Conservation (phyloP, 2,113 vertebrate species). For the Hipposideros armiger region DNA sequence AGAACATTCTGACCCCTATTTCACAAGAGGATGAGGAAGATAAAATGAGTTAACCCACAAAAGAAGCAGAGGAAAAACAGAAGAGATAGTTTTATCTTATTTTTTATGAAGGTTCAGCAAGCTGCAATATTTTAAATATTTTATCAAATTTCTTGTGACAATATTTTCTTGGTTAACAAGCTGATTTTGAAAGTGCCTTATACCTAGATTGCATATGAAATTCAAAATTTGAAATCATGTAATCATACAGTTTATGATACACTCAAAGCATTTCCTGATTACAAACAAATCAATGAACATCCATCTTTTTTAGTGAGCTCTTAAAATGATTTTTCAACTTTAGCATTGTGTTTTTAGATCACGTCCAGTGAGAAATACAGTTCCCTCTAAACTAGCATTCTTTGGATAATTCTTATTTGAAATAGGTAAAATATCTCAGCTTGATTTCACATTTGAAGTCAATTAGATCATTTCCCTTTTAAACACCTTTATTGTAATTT, state of each 20-base stretch:
- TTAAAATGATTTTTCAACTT: neutral
- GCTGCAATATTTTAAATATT: neutral
- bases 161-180: neutral
- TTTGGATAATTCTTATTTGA: conserved; percentile 15
- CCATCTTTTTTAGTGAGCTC: neutral
- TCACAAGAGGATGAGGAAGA: neutral
- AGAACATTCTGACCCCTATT: neutral
- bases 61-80: conserved; percentile 15
- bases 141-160: neutral
- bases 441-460: neutral
- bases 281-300: conserved; percentile 7
- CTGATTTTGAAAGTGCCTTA: conserved; percentile 15
- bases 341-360: neutral
- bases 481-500: neutral
- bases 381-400: neutral
- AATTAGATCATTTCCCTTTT: neutral
- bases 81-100: neutral
- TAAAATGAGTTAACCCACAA: neutral
- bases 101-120: neutral
- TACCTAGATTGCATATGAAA: neutral
- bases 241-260: neutral
- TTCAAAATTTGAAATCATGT: conserved; percentile 1
- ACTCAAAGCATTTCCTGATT: neutral
- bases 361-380: neutral
- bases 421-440: neutral